phyloP scores from a whole-genome alignment of 2,113 vertebrate species.

The Notarius quadriscutis region DNA sequence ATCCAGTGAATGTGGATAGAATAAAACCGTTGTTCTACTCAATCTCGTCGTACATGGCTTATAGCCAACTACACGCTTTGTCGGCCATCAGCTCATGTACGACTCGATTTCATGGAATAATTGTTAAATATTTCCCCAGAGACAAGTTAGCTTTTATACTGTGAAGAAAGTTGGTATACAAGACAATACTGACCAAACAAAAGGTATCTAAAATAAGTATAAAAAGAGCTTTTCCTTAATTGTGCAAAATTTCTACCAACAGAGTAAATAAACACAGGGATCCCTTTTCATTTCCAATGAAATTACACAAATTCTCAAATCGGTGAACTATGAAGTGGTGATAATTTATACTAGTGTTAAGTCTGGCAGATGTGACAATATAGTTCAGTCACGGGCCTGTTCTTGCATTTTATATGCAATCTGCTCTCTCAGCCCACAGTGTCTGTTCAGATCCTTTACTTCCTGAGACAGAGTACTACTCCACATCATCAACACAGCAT shows the following conservation, averaged over 20 bases:
- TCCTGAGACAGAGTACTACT: slow-evolving; percentile 83
- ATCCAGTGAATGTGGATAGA: too few relatives aligned
- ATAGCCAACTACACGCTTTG: too few relatives aligned
- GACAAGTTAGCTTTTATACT: background rate
- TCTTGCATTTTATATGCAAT: slow-evolving; percentile 82
- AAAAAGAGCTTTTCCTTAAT: slow-evolving; percentile 34
- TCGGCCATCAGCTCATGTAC: too few relatives aligned
- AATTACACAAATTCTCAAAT: background rate
- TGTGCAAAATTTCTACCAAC: background rate
- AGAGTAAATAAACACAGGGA: background rate
- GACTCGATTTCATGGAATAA: too few relatives aligned
- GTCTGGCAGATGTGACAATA: background rate
- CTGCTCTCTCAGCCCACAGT: slow-evolving; percentile 82
- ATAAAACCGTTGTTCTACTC: too few relatives aligned
- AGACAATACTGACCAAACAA: background rate
- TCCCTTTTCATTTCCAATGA: slow-evolving; percentile 33
- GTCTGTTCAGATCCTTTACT: slow-evolving; percentile 86
- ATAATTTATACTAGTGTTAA: background rate
- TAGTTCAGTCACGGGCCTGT: slow-evolving; percentile 70
- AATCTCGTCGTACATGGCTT: too few relatives aligned
- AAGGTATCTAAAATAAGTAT: background rate
- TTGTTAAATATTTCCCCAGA: background rate
- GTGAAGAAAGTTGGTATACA: background rate
- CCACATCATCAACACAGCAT: slow-evolving; percentile 86
- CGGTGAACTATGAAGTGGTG: background rate